phyloP scores from a whole-genome alignment of 1,140 invertebrate species.

The Dolichoris vasculosae region DNA sequence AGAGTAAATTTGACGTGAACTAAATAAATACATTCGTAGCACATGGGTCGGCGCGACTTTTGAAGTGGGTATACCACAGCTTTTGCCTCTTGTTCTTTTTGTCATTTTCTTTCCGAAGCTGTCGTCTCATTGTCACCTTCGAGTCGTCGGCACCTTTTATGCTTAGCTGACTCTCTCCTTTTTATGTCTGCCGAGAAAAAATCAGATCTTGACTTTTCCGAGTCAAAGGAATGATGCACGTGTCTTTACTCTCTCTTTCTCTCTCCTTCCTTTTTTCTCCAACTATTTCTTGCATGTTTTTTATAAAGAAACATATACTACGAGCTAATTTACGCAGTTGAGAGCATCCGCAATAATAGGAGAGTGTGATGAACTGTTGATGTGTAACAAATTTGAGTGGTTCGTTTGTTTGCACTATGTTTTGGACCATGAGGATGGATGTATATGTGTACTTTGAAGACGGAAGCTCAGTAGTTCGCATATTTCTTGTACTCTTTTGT shows the following conservation, averaged over 20 bases:
- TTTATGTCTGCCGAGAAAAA: not conserved
- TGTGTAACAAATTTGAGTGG: not conserved
- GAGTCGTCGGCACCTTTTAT: slow-evolving; percentile 1
- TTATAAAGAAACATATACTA: not conserved
- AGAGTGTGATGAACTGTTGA: not conserved
- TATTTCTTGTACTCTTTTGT: not conserved
- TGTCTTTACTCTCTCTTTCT: too few species aligned
- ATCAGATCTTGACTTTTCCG: not conserved
- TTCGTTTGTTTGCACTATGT: not conserved
- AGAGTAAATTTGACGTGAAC: slow-evolving; percentile 73
- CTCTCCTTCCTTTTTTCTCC: not conserved
- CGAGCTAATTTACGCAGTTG: slow-evolving; percentile 9
- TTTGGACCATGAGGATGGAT: not conserved
- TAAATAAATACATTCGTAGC: slow-evolving; percentile 72
- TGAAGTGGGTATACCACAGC: slow-evolving; percentile 67
- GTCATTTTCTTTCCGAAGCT: not conserved
- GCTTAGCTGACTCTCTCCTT: not conserved
- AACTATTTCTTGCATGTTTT: not conserved
- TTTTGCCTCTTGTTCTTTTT: slow-evolving; percentile 58
- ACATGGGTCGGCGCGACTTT: slow-evolving; percentile 64
- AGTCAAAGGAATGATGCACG: not conserved
- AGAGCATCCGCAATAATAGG: not conserved
- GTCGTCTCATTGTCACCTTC: not conserved
- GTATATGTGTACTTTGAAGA: not conserved
- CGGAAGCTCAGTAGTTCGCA: not conserved